Percentiles rank a stretch among this genome's conserved stretches.
phyloP scores from a whole-genome alignment of 53 echinoderm and acorn worm genomes.

The Temnopleurus reevesii region DNA sequence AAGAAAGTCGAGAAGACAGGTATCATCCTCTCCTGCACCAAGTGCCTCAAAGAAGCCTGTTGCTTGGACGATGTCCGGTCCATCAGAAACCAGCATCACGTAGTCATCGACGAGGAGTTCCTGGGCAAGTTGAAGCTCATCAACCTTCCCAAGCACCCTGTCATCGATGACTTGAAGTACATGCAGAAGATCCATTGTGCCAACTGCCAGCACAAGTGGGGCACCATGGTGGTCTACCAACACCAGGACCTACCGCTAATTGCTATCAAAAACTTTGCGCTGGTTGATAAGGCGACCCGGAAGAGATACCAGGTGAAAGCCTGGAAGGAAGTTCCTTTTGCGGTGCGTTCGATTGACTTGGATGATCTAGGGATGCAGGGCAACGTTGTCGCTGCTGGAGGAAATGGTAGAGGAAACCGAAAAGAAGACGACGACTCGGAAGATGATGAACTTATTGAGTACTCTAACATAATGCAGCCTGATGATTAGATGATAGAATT shows the following conservation, averaged over 20 bases:
- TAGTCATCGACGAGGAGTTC: constrained; percentile 57
- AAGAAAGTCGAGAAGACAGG: not conserved
- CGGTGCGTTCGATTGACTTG: constrained; percentile 13
- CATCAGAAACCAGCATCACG: constrained; percentile 70
- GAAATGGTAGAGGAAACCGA: not conserved
- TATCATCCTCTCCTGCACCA: constrained; percentile 62
- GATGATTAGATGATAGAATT: not conserved
- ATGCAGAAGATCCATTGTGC: constrained; percentile 55
- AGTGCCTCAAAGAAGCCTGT: constrained; percentile 65
- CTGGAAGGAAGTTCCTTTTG: constrained; percentile 82
- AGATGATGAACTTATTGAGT: not conserved
- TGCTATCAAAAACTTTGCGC: constrained; percentile 61
- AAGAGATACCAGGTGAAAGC: constrained; percentile 55
- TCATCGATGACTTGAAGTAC: constrained; percentile 49
- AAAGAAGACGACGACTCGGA: not conserved
- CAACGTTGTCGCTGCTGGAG: not conserved
- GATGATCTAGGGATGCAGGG: constrained; percentile 55
- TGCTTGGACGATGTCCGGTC: constrained; percentile 63
- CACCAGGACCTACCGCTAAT: constrained; percentile 62
- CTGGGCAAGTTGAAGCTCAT: not conserved
- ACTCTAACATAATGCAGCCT: constrained; percentile 9
- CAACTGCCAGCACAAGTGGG: constrained; percentile 70
- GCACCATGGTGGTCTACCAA: constrained; percentile 67
- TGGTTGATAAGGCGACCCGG: constrained; percentile 59
- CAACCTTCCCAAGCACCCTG: not conserved